These are phyloP conservation scores for Engraulis encrasicolus DNA, from an alignment of 2,113 vertebrate genomes.

Conservation along the genomic window DNA sequence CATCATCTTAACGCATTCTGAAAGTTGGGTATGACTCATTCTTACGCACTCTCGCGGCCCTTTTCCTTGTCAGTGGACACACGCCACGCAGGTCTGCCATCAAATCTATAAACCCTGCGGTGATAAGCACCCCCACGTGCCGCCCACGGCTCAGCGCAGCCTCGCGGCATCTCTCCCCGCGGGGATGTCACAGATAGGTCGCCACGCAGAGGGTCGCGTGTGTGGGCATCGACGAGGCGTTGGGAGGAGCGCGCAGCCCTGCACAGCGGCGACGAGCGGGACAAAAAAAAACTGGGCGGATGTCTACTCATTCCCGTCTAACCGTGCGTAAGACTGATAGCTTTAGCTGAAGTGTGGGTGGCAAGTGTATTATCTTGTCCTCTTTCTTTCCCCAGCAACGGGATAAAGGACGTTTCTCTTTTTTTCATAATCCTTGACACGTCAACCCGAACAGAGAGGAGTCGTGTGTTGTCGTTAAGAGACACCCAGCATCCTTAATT, in stretches of 20 bases:
- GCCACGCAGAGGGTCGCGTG: background rate
- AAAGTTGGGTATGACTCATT: conserved; percentile 51
- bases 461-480: conserved; percentile 7
- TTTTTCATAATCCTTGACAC: conserved; percentile 38
- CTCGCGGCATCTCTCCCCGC: conserved; percentile 1
- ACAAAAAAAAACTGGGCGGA: conserved; percentile 24
- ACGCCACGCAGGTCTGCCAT: background rate
- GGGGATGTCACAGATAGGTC: conserved; percentile 26
- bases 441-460: conserved; percentile 31
- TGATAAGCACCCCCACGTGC: conserved; percentile 8
- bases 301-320: background rate
- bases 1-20: conserved; percentile 51
- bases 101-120: conserved; percentile 34
- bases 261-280: conserved; percentile 18
- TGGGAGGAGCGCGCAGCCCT: conserved; percentile 13
- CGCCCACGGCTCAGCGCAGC: conserved; percentile 33
- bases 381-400: conserved; percentile 25
- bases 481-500: conserved; percentile 31
- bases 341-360: conserved; percentile 17
- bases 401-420: conserved; percentile 37
- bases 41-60: conserved; percentile 36
- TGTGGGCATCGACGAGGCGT: conserved; percentile 18
- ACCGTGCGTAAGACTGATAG: conserved; percentile 5
- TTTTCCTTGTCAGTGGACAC: conserved; percentile 31
- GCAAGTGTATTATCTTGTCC: conserved; percentile 39